Percentiles rank a stretch among this genome's conserved stretches.
These are phyloP conservation scores for Falcunculus frontatus DNA, from an alignment of 2,113 vertebrate species.

Conservation along the genomic window DNA sequence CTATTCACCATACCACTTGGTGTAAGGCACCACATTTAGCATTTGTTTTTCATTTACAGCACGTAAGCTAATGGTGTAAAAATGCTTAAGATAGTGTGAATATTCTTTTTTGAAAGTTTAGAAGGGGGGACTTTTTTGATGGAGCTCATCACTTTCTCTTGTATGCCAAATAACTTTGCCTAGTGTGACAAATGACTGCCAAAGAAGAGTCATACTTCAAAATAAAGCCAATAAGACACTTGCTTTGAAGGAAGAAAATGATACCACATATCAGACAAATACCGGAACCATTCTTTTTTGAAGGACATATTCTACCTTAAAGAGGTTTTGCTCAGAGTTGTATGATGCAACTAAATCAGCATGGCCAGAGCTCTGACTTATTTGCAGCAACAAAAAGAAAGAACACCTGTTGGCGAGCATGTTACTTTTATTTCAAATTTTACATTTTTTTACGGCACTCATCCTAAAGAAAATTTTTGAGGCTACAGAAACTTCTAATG, in stretches of 20 bases:
- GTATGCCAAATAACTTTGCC: neutral
- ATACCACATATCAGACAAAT: neutral
- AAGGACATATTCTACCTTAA: neutral
- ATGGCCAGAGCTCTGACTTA: neutral
- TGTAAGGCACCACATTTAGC: conserved; percentile 24
- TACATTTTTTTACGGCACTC: neutral
- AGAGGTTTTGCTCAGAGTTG: neutral
- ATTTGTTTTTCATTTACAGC: neutral
- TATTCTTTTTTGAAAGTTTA: neutral
- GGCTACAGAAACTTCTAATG: neutral
- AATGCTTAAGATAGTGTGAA: neutral
- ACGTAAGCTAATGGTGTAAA: neutral
- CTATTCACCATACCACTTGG: neutral
- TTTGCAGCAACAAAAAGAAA: neutral
- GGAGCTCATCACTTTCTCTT: neutral
- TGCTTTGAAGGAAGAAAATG: neutral
- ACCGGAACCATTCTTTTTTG: neutral
- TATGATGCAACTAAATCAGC: neutral
- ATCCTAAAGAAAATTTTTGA: neutral
- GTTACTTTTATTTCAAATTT: neutral
- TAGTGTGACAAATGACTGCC: neutral
- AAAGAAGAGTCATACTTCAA: neutral
- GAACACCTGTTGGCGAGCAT: neutral
- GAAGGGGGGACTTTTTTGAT: neutral
- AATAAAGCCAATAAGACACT: neutral